Percentiles rank a stretch among this genome's conserved stretches.
Conservation (phyloP, 2,888 invertebrate species). For the Trichogramma dendrolimi region DNA sequence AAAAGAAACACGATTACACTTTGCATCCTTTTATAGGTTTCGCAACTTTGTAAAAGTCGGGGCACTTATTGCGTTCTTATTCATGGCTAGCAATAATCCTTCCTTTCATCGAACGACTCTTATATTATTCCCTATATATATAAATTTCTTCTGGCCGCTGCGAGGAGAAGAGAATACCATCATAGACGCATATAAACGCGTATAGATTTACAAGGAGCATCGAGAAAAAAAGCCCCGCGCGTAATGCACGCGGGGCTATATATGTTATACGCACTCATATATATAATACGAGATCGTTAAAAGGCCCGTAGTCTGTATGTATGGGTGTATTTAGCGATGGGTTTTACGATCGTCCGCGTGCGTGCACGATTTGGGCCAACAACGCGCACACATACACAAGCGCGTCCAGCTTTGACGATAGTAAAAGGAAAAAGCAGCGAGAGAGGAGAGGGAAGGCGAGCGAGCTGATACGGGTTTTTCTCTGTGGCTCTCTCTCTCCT, state of each 20-base stretch:
- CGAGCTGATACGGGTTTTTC: conserved; percentile 7
- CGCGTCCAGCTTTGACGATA: conserved; percentile 21
- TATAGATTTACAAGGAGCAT: conserved; percentile 1
- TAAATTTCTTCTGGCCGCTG: too few species aligned
- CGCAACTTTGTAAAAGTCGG: too few species aligned
- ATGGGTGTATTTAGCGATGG: conserved; percentile 31
- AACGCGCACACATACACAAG: not conserved
- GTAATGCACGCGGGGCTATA: too few species aligned
- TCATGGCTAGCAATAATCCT: too few species aligned
- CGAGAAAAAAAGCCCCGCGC: not conserved
- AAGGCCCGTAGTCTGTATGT: conserved; percentile 8
- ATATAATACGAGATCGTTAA: conserved; percentile 16
- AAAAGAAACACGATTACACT: too few species aligned
- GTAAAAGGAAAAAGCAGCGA: not conserved
- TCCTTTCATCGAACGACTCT: too few species aligned
- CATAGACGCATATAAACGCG: too few species aligned
- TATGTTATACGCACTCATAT: too few species aligned
- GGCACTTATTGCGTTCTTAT: too few species aligned
- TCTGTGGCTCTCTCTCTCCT: conserved; percentile 13
- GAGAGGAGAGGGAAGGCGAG: not conserved
- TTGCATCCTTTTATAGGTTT: too few species aligned
- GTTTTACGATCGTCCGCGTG: conserved; percentile 32
- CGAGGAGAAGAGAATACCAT: too few species aligned
- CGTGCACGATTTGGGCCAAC: conserved; percentile 30
- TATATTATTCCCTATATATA: too few species aligned